Conservation (phyloP, 1,140 invertebrate genomes). For the Ceratina australensis region DNA sequence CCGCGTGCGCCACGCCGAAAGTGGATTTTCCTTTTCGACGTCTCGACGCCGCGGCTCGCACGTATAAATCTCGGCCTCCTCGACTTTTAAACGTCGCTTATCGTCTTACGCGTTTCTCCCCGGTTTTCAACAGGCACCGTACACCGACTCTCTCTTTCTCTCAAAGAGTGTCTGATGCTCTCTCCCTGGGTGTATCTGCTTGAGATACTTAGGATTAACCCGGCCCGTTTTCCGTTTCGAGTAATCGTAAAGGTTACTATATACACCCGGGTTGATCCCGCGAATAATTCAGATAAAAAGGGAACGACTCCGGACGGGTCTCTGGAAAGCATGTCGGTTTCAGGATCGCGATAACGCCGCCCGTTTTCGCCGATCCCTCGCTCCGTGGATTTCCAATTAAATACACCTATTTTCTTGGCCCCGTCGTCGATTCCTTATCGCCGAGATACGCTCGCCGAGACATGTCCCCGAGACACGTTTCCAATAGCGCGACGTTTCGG, state of each 20-base stretch:
- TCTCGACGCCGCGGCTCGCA: constrained; percentile 11
- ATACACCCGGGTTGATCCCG: too few relatives aligned
- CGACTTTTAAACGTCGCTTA: constrained; percentile 46
- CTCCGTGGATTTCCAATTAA: constrained; percentile 36
- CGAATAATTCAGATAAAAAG: too few relatives aligned
- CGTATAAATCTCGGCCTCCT: constrained; percentile 30
- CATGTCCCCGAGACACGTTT: constrained; percentile 35
- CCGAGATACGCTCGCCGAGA: constrained; percentile 35
- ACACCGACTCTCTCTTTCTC: neutral
- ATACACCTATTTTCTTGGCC: constrained; percentile 37
- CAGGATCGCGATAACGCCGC: neutral
- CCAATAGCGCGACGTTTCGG: constrained; percentile 44
- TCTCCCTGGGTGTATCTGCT: neutral
- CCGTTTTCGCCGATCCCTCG: neutral
- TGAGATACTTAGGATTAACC: neutral
- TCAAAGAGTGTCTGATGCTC: neutral
- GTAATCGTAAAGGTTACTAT: too few relatives aligned
- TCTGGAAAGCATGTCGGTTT: neutral
- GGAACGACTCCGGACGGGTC: neutral
- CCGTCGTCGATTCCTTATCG: constrained; percentile 29
- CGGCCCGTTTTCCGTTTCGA: neutral
- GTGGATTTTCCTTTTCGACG: constrained; percentile 31
- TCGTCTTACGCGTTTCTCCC: constrained; percentile 19
- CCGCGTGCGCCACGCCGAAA: constrained; percentile 10
- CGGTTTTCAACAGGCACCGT: too few relatives aligned